Evolutionary conservation across 2,113 vertebrate genomes (phyloP).

Genomic region (Corythoichthys haematopterus): DNA sequence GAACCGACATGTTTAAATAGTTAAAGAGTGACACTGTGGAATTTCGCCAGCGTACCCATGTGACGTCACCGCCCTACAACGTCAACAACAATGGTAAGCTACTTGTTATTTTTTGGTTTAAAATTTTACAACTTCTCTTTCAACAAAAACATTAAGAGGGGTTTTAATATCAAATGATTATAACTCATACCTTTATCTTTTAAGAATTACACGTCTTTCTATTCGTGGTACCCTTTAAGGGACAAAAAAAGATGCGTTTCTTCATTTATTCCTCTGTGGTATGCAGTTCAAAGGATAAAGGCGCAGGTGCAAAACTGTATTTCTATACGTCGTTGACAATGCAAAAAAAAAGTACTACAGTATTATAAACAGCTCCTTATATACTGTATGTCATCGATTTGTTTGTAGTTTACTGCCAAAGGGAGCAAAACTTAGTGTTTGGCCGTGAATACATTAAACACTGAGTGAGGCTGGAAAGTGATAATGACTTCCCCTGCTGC

Average conservation of each 20-base stretch:
- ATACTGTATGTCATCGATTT: constrained; percentile 62
- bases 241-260: constrained; percentile 12
- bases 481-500: constrained; percentile 71
- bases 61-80: too few species aligned
- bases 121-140: too few species aligned
- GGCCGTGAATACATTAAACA: constrained; percentile 64
- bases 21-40: too few species aligned
- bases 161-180: too few species aligned
- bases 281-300: constrained; percentile 49
- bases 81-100: too few species aligned
- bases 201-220: too few species aligned
- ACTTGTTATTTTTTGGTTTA: too few species aligned
- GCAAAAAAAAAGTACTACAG: background rate
- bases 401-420: constrained; percentile 63
- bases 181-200: too few species aligned
- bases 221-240: too few species aligned
- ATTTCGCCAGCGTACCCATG: too few species aligned
- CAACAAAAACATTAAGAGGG: too few species aligned
- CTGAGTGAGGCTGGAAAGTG: constrained; percentile 63
- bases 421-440: constrained; percentile 65
- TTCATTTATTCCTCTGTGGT: constrained; percentile 45
- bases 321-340: constrained; percentile 61
- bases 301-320: constrained; percentile 54
- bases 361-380: constrained; percentile 63
- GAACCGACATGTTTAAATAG: too few species aligned